Conservation (phyloP, 2,888 invertebrate species). For the Blomia tropicalis region DNA sequence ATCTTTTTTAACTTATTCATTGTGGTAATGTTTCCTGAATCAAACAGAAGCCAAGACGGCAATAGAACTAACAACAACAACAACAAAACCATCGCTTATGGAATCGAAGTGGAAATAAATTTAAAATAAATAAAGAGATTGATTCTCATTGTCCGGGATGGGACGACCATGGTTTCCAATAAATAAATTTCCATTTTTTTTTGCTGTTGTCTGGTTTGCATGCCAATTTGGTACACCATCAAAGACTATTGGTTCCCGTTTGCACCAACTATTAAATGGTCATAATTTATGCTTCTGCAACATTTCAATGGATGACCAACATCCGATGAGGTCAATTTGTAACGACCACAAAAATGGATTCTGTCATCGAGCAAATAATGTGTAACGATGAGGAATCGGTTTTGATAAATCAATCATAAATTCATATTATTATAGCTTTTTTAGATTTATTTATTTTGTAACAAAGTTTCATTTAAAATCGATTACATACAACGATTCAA, state of each 20-base stretch:
- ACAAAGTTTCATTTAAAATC: too few relatives aligned
- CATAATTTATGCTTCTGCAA: background rate
- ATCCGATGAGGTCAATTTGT: constrained; percentile 7
- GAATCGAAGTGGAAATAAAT: background rate
- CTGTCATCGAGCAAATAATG: too few relatives aligned
- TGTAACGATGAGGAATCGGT: background rate
- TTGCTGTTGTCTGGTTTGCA: background rate
- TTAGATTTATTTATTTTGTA: too few relatives aligned
- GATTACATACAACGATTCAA: too few relatives aligned
- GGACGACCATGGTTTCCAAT: background rate
- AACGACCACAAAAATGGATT: background rate
- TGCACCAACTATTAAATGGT: constrained; percentile 1
- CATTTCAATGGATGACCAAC: background rate
- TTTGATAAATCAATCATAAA: background rate
- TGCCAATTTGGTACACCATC: background rate
- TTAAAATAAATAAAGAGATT: constrained; percentile 3
- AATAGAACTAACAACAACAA: too few relatives aligned
- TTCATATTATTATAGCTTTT: too few relatives aligned
- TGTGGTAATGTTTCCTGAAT: too few relatives aligned
- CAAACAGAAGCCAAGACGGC: too few relatives aligned
- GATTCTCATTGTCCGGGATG: background rate
- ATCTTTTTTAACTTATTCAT: too few relatives aligned
- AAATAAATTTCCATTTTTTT: background rate
- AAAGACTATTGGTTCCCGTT: background rate
- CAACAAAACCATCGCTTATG: too few relatives aligned